Conservation (phyloP, 2,797 vertebrate species). For the Pangasius djambal region DNA sequence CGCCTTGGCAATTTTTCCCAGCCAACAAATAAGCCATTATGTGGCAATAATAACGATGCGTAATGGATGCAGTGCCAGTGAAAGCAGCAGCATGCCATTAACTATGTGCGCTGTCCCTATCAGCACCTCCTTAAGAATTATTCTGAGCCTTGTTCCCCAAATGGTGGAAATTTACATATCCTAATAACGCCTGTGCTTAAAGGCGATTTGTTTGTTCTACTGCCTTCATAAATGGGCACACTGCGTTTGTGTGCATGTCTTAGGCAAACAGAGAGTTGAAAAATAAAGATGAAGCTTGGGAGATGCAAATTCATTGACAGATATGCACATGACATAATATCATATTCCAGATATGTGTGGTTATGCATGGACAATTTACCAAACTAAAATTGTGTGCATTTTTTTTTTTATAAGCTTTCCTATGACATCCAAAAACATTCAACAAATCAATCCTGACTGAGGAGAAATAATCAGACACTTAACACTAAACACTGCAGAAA, state of each 20-base stretch:
- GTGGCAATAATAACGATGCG: constrained; percentile 74
- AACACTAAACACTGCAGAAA: not conserved
- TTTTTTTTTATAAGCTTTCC: not conserved
- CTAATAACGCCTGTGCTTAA: constrained; percentile 54
- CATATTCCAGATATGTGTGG: no score
- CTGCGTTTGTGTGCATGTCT: constrained; percentile 31
- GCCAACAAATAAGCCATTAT: constrained; percentile 77
- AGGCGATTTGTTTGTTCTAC: constrained; percentile 58
- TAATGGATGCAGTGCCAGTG: constrained; percentile 74
- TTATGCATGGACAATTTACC: not conserved
- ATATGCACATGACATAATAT: constrained; percentile 10
- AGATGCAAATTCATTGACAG: constrained; percentile 9
- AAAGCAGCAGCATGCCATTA: constrained; percentile 66
- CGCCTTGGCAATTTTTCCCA: constrained; percentile 67
- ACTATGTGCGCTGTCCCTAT: constrained; percentile 66
- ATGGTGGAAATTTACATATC: constrained; percentile 59
- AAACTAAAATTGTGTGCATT: not conserved
- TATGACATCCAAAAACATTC: not conserved
- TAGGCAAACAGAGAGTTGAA: not conserved
- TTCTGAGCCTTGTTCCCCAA: constrained; percentile 51
- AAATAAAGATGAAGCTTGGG: constrained; percentile 10
- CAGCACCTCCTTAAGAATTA: constrained; percentile 69
- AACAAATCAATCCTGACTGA: constrained; percentile 9
- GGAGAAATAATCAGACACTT: not conserved
- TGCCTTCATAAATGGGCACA: constrained; percentile 32